These are phyloP conservation scores for Chiropotes sagulatus DNA, from an alignment of 2,797 vertebrate species.

Conservation along the genomic window DNA sequence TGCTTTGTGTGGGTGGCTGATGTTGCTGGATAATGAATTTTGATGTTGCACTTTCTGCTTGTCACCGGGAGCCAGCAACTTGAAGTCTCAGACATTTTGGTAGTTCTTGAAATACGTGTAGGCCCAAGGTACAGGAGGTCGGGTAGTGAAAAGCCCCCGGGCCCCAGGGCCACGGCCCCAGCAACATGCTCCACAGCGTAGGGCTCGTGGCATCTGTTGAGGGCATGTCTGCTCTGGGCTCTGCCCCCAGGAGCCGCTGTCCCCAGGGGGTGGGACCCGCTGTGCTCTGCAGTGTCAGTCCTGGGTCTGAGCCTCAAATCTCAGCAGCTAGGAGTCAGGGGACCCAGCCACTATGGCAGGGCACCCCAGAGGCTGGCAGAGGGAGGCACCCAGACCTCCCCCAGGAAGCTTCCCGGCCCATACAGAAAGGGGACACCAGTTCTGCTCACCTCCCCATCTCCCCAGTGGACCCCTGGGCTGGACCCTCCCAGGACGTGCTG, in stretches of 20 bases:
- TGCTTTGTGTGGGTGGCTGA: neutral
- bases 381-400: neutral
- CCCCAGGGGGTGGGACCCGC: neutral
- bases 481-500: neutral
- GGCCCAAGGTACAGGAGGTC: accelerated
- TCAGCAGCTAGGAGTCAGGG: neutral
- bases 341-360: neutral
- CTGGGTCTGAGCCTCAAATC: neutral
- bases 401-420: accelerated
- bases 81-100: neutral
- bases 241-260: no score
- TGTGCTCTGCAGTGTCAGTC: neutral
- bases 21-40: neutral
- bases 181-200: accelerated
- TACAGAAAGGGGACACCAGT: accelerated
- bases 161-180: accelerated
- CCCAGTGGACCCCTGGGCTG: neutral
- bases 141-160: neutral
- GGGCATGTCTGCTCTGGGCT: accelerated
- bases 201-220: accelerated
- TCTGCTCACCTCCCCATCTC: neutral
- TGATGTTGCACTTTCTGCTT: neutral
- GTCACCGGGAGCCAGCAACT: neutral
- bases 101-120: neutral
- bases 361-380: neutral